Percentiles rank a stretch among this genome's conserved stretches.
phyloP scores from a whole-genome alignment of 2,113 vertebrate species.

The Sardina pilchardus region DNA sequence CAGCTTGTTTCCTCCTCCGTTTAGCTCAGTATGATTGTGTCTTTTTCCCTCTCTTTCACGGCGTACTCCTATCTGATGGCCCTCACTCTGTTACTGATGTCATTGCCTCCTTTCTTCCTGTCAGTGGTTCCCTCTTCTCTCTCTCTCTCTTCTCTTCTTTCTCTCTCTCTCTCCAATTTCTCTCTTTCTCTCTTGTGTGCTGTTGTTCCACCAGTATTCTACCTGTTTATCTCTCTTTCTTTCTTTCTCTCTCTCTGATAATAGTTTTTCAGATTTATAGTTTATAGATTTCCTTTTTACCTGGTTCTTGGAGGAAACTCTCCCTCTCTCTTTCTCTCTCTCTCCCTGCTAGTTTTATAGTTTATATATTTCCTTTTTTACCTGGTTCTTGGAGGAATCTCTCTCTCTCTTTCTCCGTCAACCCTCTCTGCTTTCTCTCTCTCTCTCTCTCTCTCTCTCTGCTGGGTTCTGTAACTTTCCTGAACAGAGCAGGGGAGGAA shows the following conservation, averaged over 20 bases:
- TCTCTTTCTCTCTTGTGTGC: too few relatives aligned
- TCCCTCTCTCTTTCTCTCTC: not conserved
- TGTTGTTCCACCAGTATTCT: not conserved
- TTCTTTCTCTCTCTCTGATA: too few relatives aligned
- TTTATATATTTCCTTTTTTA: not conserved
- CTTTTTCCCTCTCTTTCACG: not conserved
- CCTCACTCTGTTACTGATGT: too few relatives aligned
- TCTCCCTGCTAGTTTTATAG: conserved; percentile 25
- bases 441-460: not conserved
- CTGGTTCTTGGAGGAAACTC: too few relatives aligned
- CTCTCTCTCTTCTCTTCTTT: too few relatives aligned
- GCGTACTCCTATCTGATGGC: too few relatives aligned
- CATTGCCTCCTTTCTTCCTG: too few relatives aligned
- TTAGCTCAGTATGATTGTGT: not conserved
- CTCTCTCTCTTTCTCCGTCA: not conserved
- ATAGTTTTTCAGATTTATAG: too few relatives aligned
- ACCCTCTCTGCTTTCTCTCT: not conserved
- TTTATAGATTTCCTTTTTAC: too few relatives aligned
- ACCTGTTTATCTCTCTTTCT: too few relatives aligned
- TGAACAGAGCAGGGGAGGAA: not conserved
- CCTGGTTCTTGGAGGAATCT: not conserved
- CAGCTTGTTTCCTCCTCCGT: conserved; percentile 15
- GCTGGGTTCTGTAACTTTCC: not conserved
- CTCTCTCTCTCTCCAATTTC: not conserved
- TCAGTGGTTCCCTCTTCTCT: too few relatives aligned